Evolutionary conservation across 1,140 invertebrate genomes (phyloP), one percentile per base, ranked within the genome.

Genomic region (Oryzaephilus surinamensis): DNA sequence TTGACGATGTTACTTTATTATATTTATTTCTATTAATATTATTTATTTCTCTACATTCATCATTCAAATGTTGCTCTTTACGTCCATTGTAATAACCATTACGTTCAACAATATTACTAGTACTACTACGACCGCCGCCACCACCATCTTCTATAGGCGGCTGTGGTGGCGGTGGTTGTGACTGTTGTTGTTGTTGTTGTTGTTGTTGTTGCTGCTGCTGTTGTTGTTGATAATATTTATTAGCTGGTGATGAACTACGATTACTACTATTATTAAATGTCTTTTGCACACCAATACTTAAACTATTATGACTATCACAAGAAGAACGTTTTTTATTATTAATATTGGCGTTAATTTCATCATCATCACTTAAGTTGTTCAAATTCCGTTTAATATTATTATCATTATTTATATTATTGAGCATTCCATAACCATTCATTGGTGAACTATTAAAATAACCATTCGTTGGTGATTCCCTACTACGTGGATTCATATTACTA

Each of bases 401-500:
- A 11, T 28, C 5, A 20, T 20, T 38, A 15, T 29, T 30, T 38
- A 20, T 38, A 5, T 27, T 27, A 20, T 38, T 38, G 12, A 14
- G 18, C 24, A 27, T 8, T 7, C 10, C 11, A n/a, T n/a, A 24
- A n/a, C 23, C 23, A 24, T n/a, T n/a, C n/a, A n/a, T n/a, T n/a
- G n/a, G n/a, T n/a, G n/a, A 3, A 11, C 32, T 20, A 16, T 33
- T 33, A 14, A 26, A 21, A 16, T 35, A 35, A 19, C 39, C 39
- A 31, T 35, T 41, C 10, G 33, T 24, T 26, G 29, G 16, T 29
- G 52, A 52, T 33, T 60, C 54, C 53, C 58, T 59, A 35, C 57
- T 61, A 8, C 61, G 33, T 2, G 61, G 54, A 43, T 62, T 62
- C 57, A 59, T 57, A 48, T 61, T 57, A 52, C 51, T 57, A 45